Evolutionary conservation across 2,888 invertebrate species (phyloP).

Genomic region (Meganola albula): DNA sequence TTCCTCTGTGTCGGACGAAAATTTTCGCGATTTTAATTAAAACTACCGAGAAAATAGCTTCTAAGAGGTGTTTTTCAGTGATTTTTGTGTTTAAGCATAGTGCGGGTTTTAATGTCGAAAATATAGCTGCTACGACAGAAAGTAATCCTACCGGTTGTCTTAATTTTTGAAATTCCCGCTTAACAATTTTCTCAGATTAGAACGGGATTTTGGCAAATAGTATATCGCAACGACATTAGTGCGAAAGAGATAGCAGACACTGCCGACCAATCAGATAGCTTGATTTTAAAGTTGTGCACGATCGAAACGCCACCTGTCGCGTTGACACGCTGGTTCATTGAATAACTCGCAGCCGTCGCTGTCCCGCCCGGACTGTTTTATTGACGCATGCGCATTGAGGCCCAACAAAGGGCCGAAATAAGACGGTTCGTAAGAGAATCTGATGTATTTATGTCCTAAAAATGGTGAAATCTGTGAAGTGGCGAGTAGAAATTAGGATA

Average conservation of each 20-base stretch:
- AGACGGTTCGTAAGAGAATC: constrained; percentile 72
- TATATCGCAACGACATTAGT: constrained; percentile 45
- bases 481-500: constrained; percentile 90
- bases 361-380: constrained; percentile 68
- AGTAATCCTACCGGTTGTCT: constrained; percentile 30
- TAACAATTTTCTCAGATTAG: constrained; percentile 27
- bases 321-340: constrained; percentile 63
- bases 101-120: constrained; percentile 10
- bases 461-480: constrained; percentile 90
- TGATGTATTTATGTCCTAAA: constrained; percentile 88
- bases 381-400: constrained; percentile 75
- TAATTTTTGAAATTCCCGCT: constrained; percentile 51
- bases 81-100: constrained; percentile 6
- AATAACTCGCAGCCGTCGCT: too few relatives aligned
- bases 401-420: constrained; percentile 77
- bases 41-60: constrained; percentile 9
- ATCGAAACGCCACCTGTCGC: constrained; percentile 71
- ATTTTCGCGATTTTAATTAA: constrained; percentile 9
- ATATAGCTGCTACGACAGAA: constrained; percentile 14
- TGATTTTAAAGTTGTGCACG: constrained; percentile 42
- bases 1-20: constrained; percentile 23
- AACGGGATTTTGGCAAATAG: constrained; percentile 39
- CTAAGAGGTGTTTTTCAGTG: constrained; percentile 6
- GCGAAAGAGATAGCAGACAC: constrained; percentile 26
- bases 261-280: constrained; percentile 42